Evolutionary conservation across 2,113 vertebrate genomes (phyloP), one percentile per base, ranked within the genome.

Genomic region (Aviceda subcristata): DNA sequence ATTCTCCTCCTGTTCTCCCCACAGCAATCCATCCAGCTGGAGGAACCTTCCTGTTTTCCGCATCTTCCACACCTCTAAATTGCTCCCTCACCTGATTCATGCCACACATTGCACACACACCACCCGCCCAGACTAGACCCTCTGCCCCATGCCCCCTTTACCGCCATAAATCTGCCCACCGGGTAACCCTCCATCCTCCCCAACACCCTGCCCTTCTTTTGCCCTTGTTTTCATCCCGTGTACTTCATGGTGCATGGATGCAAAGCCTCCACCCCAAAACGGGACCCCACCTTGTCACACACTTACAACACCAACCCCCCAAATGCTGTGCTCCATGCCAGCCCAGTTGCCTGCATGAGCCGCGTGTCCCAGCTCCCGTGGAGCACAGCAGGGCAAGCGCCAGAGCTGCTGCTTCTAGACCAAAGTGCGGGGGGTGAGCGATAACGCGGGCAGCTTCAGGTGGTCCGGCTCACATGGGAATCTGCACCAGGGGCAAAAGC

Each of bases 341-440:
- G 45, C 45, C 39, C 53, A 56, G 22, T 22, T 21, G 41, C 59
- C 34, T 9, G 23, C 0, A 0, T 39, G 15, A 85, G 5, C 30
- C 36, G 8, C 1, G 0, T 13, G 41, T 59, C n/a, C 53, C 63
- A 43, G 46, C 9, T 67, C 6, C 30, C 1, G 0, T 6, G 4
- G 30, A 71, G 46, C 27, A 30, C 66, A 71, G 18, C 84, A 68
- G 29, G 24, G 16, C 29, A 41, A 30, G 14, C 16, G 7, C 3
- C 2, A 60, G 34, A 43, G n/a, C 13, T 69, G 48, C 73, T 89
- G n/a, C 43, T 76, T 76, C 72, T 62, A 20, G n/a, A 23, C 26
- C 6, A 1, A 63, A n/a, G 13, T 12, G 21, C 1, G 4, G 24
- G 7, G 10, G 10, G 8, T 30, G n/a, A 68, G 18, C 26, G 53